Percentiles rank a stretch among this genome's conserved stretches.
Evolutionary conservation across 2,113 vertebrate genomes (phyloP).

Genomic region (Fregetta grallaria): DNA sequence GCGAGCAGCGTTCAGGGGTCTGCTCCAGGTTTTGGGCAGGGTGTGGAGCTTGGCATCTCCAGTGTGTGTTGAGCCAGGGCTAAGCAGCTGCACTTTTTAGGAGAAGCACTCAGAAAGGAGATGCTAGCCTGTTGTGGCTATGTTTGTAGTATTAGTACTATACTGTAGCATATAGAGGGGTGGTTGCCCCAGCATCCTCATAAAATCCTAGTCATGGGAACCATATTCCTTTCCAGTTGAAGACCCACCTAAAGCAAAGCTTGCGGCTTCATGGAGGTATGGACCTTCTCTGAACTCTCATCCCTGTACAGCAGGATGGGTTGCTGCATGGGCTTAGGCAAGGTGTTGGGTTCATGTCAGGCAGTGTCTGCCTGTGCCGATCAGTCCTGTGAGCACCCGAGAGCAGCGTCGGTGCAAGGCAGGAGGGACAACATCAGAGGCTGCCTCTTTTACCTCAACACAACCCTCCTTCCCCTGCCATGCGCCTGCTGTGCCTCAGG

Average conservation of each 20-base stretch:
- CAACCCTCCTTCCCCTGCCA: not conserved
- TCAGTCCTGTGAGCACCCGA: no score
- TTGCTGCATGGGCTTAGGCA: not conserved
- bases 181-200: no score
- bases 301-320: not conserved
- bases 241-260: not conserved
- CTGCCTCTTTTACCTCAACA: not conserved
- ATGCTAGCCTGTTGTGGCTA: no score
- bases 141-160: not conserved
- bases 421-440: not conserved
- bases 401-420: not conserved
- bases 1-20: rapidly evolving
- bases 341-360: not conserved
- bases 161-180: not conserved
- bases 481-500: not conserved
- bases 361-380: not conserved
- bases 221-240: not conserved
- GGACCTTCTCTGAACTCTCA: not conserved
- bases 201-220: not conserved
- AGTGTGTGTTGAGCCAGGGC: not conserved
- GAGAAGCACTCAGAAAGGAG: not conserved
- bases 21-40: not conserved
- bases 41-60: not conserved
- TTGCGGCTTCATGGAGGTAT: not conserved
- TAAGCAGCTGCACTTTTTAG: not conserved